Conservation (phyloP, 1,140 invertebrate genomes). For the Rhagoletis zephyria region DNA sequence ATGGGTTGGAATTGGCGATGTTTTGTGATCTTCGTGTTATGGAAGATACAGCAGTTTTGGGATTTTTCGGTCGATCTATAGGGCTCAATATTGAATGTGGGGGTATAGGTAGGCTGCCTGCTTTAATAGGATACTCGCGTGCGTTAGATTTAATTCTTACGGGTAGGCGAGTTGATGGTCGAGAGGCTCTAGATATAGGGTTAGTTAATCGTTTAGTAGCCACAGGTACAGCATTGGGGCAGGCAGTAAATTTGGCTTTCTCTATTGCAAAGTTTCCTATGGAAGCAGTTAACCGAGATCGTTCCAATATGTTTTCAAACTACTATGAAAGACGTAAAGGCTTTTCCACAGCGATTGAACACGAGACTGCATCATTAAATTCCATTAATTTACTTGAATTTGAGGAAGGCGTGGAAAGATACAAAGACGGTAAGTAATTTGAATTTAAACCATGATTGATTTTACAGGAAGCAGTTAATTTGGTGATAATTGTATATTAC, state of each 20-base stretch:
- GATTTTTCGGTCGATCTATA: conserved; percentile 87
- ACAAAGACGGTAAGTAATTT: conserved; percentile 63
- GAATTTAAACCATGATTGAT: neutral
- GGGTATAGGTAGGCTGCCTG: conserved; percentile 85
- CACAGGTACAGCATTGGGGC: conserved; percentile 87
- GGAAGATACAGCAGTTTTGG: conserved; percentile 87
- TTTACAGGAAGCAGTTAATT: too few relatives aligned
- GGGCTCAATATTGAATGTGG: conserved; percentile 88
- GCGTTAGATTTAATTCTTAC: conserved; percentile 92
- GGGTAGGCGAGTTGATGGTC: conserved; percentile 81
- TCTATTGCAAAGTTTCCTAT: conserved; percentile 87
- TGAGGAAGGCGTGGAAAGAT: conserved; percentile 78
- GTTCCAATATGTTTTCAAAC: conserved; percentile 79
- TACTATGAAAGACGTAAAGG: conserved; percentile 76
- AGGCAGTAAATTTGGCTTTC: conserved; percentile 83
- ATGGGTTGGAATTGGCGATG: conserved; percentile 90
- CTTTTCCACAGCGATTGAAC: conserved; percentile 78
- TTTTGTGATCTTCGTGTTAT: conserved; percentile 91
- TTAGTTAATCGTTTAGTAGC: conserved; percentile 83
- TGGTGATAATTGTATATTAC: too few relatives aligned
- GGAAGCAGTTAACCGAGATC: conserved; percentile 83
- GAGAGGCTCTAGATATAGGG: conserved; percentile 86
- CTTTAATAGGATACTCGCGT: conserved; percentile 85
- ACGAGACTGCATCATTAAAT: conserved; percentile 79
- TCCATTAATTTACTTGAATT: conserved; percentile 79